Percentiles rank a stretch among this genome's conserved stretches.
Evolutionary conservation across 2,888 invertebrate species (phyloP).

Genomic region (Aleiodes leptofemur): DNA sequence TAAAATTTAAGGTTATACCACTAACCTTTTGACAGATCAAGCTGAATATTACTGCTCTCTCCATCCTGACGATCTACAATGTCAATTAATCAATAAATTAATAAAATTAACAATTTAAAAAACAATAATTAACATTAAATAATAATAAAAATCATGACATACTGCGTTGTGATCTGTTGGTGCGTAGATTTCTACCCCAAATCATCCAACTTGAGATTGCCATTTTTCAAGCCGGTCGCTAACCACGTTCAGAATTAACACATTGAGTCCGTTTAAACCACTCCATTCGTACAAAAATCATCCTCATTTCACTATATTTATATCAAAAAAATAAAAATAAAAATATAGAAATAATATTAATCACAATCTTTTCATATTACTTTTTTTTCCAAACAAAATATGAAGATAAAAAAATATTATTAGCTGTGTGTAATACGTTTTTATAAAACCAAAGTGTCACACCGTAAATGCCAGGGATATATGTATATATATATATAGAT

Average conservation of each 20-base stretch:
- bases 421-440: not conserved
- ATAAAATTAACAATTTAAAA: conserved; percentile 42
- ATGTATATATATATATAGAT: no score
- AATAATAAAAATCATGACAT: conserved; percentile 59
- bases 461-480: conserved; percentile 7
- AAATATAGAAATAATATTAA: not conserved
- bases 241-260: conserved; percentile 65
- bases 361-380: conserved; percentile 4
- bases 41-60: conserved; percentile 80
- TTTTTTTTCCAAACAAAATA: not conserved
- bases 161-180: conserved; percentile 75
- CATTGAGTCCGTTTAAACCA: conserved; percentile 62
- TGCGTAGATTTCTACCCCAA: conserved; percentile 75
- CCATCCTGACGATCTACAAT: conserved; percentile 73
- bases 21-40: conserved; percentile 78
- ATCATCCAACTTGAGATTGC: conserved; percentile 78
- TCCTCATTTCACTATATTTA: conserved; percentile 58
- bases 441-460: conserved; percentile 19
- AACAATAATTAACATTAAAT: conserved; percentile 56
- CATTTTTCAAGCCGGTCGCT: conserved; percentile 71
- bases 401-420: conserved; percentile 1
- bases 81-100: conserved; percentile 42
- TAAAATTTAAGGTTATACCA: conserved; percentile 64
- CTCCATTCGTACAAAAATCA: conserved; percentile 61
- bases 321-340: not conserved